Conservation (phyloP, 2,797 vertebrate genomes). For the Coregonus sp. region DNA sequence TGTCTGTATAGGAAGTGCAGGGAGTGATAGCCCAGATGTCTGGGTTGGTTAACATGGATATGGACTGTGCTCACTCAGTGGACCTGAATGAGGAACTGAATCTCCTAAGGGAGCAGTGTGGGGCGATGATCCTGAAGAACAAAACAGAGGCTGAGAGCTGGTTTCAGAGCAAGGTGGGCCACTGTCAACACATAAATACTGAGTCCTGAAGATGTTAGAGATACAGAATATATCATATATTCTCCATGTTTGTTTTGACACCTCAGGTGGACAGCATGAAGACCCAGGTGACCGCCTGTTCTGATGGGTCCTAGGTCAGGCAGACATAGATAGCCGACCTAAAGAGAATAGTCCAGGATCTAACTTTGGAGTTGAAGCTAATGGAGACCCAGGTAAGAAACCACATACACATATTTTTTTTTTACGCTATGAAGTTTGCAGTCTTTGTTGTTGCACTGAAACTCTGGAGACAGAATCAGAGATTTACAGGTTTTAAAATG, state of each 20-base stretch:
- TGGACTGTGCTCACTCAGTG: slow-evolving; percentile 2
- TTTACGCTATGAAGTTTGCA: too few relatives aligned
- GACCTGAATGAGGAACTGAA: neutral
- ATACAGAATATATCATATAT: neutral
- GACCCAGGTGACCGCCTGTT: neutral
- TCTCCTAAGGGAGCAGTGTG: neutral
- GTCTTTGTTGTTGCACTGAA: too few relatives aligned
- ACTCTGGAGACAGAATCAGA: too few relatives aligned
- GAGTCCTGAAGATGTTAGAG: neutral
- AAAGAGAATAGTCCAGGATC: neutral
- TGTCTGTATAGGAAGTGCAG: neutral
- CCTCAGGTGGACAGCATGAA: neutral
- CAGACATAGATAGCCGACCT: neutral
- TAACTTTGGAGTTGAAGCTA: neutral
- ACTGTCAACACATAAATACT: neutral
- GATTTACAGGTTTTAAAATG: neutral
- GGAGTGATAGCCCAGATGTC: neutral
- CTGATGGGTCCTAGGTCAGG: neutral
- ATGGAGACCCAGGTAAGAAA: neutral
- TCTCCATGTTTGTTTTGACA: neutral
- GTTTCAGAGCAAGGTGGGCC: neutral
- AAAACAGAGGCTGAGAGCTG: neutral
- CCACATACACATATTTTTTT: neutral
- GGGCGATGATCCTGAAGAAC: neutral
- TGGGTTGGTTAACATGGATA: neutral